Percentiles rank a stretch among this genome's conserved stretches.
Conservation (phyloP, 1,140 invertebrate species). For the Sminthurides bifidus region DNA sequence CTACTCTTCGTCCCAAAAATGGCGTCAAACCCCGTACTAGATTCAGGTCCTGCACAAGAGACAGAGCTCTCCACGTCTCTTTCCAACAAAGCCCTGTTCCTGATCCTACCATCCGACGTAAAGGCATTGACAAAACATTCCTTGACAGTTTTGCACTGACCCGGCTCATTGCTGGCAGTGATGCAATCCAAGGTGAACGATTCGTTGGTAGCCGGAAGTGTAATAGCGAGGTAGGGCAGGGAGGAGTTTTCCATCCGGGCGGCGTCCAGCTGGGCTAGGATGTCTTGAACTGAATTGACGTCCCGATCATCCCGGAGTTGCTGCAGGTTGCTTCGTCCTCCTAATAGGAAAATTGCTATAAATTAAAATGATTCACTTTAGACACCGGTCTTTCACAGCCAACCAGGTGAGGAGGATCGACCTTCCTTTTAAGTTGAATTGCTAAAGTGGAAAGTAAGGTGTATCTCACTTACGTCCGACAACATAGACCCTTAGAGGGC, state of each 20-base stretch:
- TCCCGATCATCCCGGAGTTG: neutral
- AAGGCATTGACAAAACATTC: slow-evolving; percentile 7
- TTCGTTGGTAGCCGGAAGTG: neutral
- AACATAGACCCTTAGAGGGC: slow-evolving; percentile 1
- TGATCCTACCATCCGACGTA: neutral
- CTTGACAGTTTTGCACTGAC: slow-evolving; percentile 1
- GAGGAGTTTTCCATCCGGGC: neutral
- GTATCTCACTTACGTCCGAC: slow-evolving; percentile 1
- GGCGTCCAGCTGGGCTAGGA: slow-evolving; percentile 2
- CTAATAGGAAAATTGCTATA: slow-evolving; percentile 7
- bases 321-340: slow-evolving; percentile 6
- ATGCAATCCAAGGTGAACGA: slow-evolving; percentile 2
- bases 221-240: neutral
- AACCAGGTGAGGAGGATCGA: no score
- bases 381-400: no score
- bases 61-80: slow-evolving; percentile 1
- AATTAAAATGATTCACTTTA: slow-evolving; percentile 2
- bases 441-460: neutral
- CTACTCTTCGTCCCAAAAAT: no score
- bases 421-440: no score
- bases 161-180: slow-evolving; percentile 4
- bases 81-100: neutral
- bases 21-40: no score
- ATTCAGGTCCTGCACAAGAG: no score
- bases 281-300: slow-evolving; percentile 3